phyloP scores from a whole-genome alignment of 2,113 vertebrate genomes.

The Ictalurus furcatus region DNA sequence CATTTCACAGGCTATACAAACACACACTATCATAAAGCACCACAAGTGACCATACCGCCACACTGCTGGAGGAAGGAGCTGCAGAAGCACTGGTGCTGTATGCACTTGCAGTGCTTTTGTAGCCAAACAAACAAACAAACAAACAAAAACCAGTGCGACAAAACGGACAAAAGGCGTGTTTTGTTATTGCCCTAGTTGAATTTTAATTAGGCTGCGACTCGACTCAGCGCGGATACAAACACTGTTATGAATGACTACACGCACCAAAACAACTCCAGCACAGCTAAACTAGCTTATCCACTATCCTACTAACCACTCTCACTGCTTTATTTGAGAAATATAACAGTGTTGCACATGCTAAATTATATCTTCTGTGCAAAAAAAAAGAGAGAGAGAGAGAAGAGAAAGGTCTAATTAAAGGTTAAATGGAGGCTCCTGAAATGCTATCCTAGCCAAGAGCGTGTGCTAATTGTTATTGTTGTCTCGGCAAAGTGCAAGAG shows the following conservation, averaged over 20 bases:
- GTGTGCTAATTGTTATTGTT: conserved; percentile 22
- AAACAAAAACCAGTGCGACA: neutral
- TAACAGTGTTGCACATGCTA: neutral
- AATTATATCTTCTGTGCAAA: neutral
- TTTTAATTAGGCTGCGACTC: neutral
- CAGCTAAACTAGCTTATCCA: neutral
- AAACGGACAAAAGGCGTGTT: neutral
- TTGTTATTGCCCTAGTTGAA: neutral
- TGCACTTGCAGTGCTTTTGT: neutral
- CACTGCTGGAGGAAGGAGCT: neutral
- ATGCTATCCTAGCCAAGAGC: neutral
- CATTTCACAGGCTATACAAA: neutral
- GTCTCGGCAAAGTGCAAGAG: neutral
- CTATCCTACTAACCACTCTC: neutral
- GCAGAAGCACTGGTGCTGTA: neutral
- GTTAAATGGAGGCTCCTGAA: neutral
- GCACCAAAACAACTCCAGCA: neutral
- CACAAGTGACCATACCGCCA: neutral
- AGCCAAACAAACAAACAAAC: neutral
- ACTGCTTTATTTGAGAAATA: neutral
- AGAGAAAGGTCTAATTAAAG: neutral
- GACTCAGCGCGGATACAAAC: conserved; percentile 24
- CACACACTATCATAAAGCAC: neutral
- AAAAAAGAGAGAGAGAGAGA: neutral
- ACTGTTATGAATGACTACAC: conserved; percentile 3